phyloP scores from a whole-genome alignment of 1,140 invertebrate genomes.

The Orussus abietinus region DNA sequence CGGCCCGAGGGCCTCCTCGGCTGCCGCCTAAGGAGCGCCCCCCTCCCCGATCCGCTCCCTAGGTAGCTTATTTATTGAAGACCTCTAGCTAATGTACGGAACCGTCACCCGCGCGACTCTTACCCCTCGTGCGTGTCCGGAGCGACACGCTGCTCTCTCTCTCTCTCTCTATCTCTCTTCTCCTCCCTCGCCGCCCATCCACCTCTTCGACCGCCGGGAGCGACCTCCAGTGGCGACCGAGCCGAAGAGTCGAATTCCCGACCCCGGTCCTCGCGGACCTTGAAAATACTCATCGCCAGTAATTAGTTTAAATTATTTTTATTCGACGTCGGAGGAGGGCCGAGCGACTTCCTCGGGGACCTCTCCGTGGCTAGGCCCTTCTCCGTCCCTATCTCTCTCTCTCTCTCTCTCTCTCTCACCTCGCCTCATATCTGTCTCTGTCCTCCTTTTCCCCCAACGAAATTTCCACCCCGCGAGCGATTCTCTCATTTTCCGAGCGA shows the following conservation, averaged over 20 bases:
- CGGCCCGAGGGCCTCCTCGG: slow-evolving; percentile 32
- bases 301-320: slow-evolving; percentile 28
- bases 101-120: slow-evolving; percentile 30
- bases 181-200: slow-evolving; percentile 1
- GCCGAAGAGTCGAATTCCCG: slow-evolving; percentile 4
- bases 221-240: too few species aligned
- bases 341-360: too few species aligned
- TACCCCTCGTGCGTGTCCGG: slow-evolving; percentile 20
- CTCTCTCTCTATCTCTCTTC: slow-evolving; percentile 13
- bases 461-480: too few species aligned
- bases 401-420: too few species aligned
- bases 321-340: too few species aligned
- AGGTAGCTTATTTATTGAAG: slow-evolving; percentile 51
- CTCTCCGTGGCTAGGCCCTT: too few species aligned
- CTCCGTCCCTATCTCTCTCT: too few species aligned
- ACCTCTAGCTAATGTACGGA: slow-evolving; percentile 37
- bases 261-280: slow-evolving; percentile 15
- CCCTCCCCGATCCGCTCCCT: slow-evolving; percentile 31
- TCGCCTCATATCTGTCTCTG: not conserved
- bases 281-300: slow-evolving; percentile 36
- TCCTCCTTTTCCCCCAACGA: not conserved
- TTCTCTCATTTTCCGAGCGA: too few species aligned
- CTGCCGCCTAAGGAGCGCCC: slow-evolving; percentile 29
- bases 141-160: slow-evolving; percentile 28
- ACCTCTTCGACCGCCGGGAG: too few species aligned